Conservation (phyloP, 2,888 invertebrate species). For the Acholoe squamosa region DNA sequence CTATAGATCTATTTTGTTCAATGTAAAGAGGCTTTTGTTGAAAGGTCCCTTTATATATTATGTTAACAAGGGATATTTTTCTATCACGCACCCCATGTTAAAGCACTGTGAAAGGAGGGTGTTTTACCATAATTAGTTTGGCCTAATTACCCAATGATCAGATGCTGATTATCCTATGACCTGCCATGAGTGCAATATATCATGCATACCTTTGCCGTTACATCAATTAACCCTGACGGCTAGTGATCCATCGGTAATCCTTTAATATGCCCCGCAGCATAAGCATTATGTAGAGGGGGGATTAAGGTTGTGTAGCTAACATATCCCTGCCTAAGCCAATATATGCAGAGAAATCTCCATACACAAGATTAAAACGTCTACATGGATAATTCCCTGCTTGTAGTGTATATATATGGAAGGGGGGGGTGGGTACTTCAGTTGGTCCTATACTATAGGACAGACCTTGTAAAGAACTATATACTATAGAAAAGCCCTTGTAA, state of each 20-base stretch:
- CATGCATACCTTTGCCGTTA: not conserved
- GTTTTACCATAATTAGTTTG: not conserved
- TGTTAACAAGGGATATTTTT: no score
- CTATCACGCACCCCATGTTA: no score
- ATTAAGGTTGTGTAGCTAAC: not conserved
- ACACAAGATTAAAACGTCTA: constrained; percentile 11
- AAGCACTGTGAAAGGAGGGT: no score
- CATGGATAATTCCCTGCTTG: not conserved
- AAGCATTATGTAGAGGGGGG: not conserved
- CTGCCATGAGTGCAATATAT: not conserved
- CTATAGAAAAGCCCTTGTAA: no score
- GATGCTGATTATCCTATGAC: not conserved
- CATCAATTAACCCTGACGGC: not conserved
- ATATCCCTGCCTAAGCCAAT: constrained; percentile 12
- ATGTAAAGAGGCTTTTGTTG: no score
- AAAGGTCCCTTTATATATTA: no score
- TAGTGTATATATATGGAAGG: not conserved
- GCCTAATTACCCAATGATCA: not conserved
- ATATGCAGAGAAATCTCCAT: not conserved
- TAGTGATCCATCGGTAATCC: not conserved
- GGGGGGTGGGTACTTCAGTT: no score
- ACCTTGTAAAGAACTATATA: no score
- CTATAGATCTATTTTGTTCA: no score
- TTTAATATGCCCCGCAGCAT: not conserved
- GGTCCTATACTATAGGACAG: no score